These are phyloP conservation scores for Siderastrea radians DNA, from an alignment of 92 coral and sea anemone genomes.

Conservation along the genomic window DNA sequence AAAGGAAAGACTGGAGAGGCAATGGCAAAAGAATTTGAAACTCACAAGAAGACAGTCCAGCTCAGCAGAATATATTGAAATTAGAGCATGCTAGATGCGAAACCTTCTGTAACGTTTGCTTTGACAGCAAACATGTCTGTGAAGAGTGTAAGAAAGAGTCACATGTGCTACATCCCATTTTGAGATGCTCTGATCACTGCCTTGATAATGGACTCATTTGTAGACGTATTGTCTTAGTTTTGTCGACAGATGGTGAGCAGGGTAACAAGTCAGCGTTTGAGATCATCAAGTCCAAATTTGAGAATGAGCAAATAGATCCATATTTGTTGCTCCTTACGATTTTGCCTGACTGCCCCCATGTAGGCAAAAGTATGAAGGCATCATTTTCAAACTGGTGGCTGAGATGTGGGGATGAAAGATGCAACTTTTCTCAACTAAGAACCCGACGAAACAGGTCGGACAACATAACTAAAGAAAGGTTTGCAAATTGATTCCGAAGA, in stretches of 20 bases:
- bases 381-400: constrained; percentile 47
- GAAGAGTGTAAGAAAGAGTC: constrained; percentile 58
- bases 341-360: constrained; percentile 31
- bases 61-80: constrained; percentile 52
- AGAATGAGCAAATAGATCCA: constrained; percentile 32
- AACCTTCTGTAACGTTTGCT: constrained; percentile 43
- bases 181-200: constrained; percentile 53
- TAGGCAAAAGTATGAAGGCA: background rate
- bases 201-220: constrained; percentile 60
- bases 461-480: constrained; percentile 23
- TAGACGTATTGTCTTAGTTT: constrained; percentile 40
- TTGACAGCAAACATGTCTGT: constrained; percentile 42
- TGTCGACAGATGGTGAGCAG: constrained; percentile 54
- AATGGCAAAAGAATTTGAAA: constrained; percentile 35
- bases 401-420: constrained; percentile 8
- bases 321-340: constrained; percentile 34
- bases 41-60: constrained; percentile 34
- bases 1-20: constrained; percentile 41
- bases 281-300: constrained; percentile 47
- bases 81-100: constrained; percentile 36
- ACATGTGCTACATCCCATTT: constrained; percentile 49
- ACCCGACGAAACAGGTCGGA: constrained; percentile 42
- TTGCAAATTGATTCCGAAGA: constrained; percentile 48
- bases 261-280: constrained; percentile 67
- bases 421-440: constrained; percentile 38